These are phyloP conservation scores for Diplosoma virens DNA, from an alignment of 23 tunicate genomes.

Conservation along the genomic window DNA sequence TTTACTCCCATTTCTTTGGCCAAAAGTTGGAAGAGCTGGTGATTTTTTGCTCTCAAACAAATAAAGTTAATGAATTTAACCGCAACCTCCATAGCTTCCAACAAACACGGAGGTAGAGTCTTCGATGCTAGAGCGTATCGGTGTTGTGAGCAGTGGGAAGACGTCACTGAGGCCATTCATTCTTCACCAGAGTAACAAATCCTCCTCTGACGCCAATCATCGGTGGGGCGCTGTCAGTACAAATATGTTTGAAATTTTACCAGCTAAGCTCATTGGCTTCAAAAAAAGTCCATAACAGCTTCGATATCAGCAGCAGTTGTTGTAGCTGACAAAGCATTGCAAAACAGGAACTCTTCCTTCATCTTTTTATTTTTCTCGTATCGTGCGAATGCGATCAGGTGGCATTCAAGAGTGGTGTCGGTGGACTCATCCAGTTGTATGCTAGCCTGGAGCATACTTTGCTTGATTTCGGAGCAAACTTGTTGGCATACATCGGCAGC, in stretches of 20 bases:
- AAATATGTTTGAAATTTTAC: constrained; percentile 8
- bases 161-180: constrained; percentile 35
- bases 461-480: too few species aligned
- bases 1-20: constrained; percentile 23
- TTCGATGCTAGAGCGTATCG: constrained; percentile 26
- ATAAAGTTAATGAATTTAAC: constrained; percentile 12
- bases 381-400: too few species aligned
- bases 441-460: too few species aligned
- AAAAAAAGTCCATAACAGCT: constrained; percentile 11
- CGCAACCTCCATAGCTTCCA: constrained; percentile 22
- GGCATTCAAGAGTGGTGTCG: too few species aligned
- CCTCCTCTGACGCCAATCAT: constrained; percentile 33
- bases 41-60: constrained; percentile 6
- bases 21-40: constrained; percentile 15
- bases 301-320: constrained; percentile 15
- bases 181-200: constrained; percentile 24
- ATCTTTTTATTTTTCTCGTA: too few species aligned
- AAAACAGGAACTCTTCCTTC: constrained; percentile 17
- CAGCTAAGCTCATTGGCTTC: constrained; percentile 5
- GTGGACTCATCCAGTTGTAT: too few species aligned
- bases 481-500: too few species aligned
- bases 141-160: constrained; percentile 30
- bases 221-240: constrained; percentile 1
- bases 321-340: constrained; percentile 2
- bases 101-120: constrained; percentile 11